Percentiles rank a stretch among this genome's conserved stretches.
Evolutionary conservation across 2,113 vertebrate genomes (phyloP).

Genomic region (Paracanthobrama guichenoti): DNA sequence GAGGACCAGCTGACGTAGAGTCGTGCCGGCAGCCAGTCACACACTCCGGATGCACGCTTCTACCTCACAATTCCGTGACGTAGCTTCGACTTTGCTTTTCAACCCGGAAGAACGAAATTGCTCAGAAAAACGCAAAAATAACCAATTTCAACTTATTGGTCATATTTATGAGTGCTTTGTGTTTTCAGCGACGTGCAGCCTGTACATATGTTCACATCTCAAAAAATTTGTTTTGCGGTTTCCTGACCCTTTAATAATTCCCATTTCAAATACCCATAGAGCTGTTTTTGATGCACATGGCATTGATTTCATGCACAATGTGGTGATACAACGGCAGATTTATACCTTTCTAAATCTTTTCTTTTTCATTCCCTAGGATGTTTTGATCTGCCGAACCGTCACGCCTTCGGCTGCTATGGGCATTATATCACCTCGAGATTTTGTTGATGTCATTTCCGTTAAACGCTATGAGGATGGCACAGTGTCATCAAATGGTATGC

Average conservation of each 20-base stretch:
- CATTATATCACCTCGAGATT: constrained; percentile 91
- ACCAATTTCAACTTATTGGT: too few species aligned
- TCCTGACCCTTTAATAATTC: background rate
- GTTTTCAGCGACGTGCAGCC: too few species aligned
- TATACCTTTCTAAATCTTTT: constrained; percentile 18
- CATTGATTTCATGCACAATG: background rate
- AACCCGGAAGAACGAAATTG: too few species aligned
- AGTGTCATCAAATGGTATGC: constrained; percentile 86
- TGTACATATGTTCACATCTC: too few species aligned
- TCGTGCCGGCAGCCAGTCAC: too few species aligned
- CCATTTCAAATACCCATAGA: background rate
- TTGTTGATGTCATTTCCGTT: constrained; percentile 87
- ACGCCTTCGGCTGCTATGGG: constrained; percentile 92
- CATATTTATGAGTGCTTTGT: too few species aligned
- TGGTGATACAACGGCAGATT: background rate
- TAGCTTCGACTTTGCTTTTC: too few species aligned
- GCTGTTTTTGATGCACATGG: background rate
- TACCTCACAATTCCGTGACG: too few species aligned
- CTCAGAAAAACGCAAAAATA: too few species aligned
- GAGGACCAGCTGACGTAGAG: too few species aligned
- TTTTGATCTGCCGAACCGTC: constrained; percentile 83
- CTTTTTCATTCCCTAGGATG: constrained; percentile 69
- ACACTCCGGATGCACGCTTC: too few species aligned
- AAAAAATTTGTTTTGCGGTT: too few species aligned
- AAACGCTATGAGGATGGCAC: constrained; percentile 86